A percentile compares a stretch with the other conserved stretches of the same genome.
These are phyloP conservation scores for Habrosyne pyritoides DNA, from an alignment of 2,888 invertebrate species.

Conservation along the genomic window DNA sequence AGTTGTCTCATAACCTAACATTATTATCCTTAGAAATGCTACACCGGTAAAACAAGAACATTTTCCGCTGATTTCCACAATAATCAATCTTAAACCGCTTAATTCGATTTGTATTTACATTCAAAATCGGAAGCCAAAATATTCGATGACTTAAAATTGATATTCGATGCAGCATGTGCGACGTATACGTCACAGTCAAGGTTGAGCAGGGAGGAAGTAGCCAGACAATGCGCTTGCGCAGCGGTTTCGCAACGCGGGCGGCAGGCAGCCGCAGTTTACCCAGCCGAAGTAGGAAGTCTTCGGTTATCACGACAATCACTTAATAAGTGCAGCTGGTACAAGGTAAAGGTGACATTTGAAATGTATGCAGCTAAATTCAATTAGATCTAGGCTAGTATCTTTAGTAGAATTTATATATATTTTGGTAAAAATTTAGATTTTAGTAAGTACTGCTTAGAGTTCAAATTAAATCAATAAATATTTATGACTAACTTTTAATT, in stretches of 20 bases:
- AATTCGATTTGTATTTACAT: background rate
- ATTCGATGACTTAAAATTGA: constrained; percentile 7
- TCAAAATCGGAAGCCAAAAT: background rate
- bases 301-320: constrained; percentile 51
- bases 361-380: background rate
- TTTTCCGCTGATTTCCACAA: background rate
- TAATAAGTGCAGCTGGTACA: constrained; percentile 14
- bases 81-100: background rate
- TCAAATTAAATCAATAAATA: no score
- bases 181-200: constrained; percentile 52
- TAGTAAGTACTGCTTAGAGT: no score
- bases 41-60: no score
- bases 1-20: no score
- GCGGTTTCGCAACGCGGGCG: constrained; percentile 32
- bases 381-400: no score
- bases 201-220: constrained; percentile 57
- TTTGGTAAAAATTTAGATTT: no score
- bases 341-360: constrained; percentile 4
- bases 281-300: constrained; percentile 64
- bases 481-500: no score
- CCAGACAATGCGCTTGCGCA: constrained; percentile 57
- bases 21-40: no score
- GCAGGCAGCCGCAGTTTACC: constrained; percentile 43
- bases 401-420: no score
- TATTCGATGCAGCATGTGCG: constrained; percentile 14